phyloP scores from a whole-genome alignment of 2,888 invertebrate species.

The Eristalis pertinax region DNA sequence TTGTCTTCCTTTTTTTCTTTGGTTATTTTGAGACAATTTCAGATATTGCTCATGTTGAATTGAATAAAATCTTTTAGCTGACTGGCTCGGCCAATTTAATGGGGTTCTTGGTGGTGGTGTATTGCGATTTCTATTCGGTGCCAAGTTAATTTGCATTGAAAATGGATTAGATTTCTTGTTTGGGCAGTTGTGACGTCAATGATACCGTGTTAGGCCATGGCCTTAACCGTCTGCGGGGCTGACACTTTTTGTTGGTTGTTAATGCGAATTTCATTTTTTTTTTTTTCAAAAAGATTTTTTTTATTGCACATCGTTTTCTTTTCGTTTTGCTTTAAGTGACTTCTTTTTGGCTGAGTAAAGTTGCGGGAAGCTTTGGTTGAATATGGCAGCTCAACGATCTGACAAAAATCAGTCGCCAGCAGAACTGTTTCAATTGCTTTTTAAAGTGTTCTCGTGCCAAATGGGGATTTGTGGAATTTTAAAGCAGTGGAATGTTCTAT shows the following conservation, averaged over 20 bases:
- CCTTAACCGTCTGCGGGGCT: neutral
- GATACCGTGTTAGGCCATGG: neutral
- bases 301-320: neutral
- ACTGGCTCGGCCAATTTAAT: constrained; percentile 13
- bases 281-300: neutral
- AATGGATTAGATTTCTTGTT: constrained; percentile 32
- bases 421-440: neutral
- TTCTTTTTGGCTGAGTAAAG: neutral
- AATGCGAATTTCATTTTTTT: neutral
- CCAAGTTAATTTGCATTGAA: constrained; percentile 42
- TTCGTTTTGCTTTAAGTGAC: neutral
- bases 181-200: constrained; percentile 10
- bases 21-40: constrained; percentile 27
- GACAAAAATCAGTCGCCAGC: neutral
- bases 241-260: neutral
- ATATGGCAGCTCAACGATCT: neutral
- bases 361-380: neutral
- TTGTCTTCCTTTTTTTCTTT: neutral
- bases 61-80: constrained; percentile 40
- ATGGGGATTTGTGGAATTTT: neutral
- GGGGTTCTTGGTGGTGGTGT: neutral
- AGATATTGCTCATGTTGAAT: constrained; percentile 18
- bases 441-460: neutral
- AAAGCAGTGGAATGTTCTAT: neutral
- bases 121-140: constrained; percentile 22